Conservation (phyloP, 2,113 vertebrate species). For the Aythya baeri region DNA sequence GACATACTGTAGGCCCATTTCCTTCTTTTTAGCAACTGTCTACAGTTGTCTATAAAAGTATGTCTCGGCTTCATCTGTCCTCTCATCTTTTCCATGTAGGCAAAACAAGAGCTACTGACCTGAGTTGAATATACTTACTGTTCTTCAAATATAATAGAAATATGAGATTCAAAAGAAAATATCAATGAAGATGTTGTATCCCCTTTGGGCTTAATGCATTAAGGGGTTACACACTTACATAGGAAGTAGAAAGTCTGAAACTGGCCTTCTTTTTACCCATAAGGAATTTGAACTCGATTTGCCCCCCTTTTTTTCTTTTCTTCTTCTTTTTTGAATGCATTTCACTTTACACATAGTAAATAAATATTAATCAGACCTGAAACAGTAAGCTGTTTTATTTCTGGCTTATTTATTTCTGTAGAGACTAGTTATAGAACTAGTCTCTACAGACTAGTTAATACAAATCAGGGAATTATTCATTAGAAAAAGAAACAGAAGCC, state of each 20-base stretch:
- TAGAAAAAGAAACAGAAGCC: neutral
- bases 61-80: neutral
- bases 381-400: neutral
- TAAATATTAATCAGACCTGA: neutral
- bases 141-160: neutral
- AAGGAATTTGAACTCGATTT: neutral
- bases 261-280: neutral
- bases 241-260: neutral
- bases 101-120: neutral
- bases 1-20: neutral
- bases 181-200: neutral
- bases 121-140: neutral
- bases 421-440: no score
- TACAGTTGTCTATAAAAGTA: neutral
- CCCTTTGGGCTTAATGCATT: neutral
- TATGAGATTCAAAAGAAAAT: neutral
- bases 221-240: neutral
- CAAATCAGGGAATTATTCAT: neutral
- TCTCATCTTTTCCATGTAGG: neutral
- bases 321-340: neutral
- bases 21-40: neutral
- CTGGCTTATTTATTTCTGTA: neutral
- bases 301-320: fast-evolving
- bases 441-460: neutral
- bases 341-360: neutral